Conservation (phyloP, 1,140 invertebrate genomes). For the Mycetomoellerius zeteki region DNA sequence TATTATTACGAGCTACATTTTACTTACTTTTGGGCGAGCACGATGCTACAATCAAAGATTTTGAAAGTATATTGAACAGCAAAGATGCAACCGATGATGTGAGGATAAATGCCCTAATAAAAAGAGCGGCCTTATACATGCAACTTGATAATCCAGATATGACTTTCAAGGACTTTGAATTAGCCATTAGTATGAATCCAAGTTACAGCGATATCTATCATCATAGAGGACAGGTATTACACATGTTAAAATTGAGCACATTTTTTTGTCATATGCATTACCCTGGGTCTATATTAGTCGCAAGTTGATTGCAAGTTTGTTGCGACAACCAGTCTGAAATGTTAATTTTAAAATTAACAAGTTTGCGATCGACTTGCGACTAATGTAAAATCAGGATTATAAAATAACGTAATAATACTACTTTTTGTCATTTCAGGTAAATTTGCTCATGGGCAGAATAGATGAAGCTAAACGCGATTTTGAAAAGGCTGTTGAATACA, state of each 20-base stretch:
- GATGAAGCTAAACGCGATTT: slow-evolving; percentile 94
- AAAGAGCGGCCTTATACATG: slow-evolving; percentile 94
- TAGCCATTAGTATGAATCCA: slow-evolving; percentile 92
- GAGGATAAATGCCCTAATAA: slow-evolving; percentile 96
- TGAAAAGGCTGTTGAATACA: slow-evolving; percentile 93
- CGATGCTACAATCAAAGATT: slow-evolving; percentile 91
- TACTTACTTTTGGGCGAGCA: slow-evolving; percentile 92
- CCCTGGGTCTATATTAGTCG: too few species aligned
- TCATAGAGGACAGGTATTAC: slow-evolving; percentile 90
- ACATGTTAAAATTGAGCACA: background rate
- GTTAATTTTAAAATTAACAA: too few species aligned
- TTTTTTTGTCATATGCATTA: background rate
- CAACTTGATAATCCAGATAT: slow-evolving; percentile 92
- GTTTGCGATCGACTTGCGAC: too few species aligned
- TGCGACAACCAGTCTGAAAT: too few species aligned
- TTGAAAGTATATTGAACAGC: slow-evolving; percentile 89
- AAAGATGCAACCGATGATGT: slow-evolving; percentile 88
- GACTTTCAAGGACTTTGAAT: slow-evolving; percentile 92
- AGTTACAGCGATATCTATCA: slow-evolving; percentile 95
- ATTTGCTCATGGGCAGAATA: slow-evolving; percentile 93
- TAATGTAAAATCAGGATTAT: too few species aligned
- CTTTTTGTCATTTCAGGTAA: slow-evolving; percentile 89
- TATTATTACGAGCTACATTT: slow-evolving; percentile 94
- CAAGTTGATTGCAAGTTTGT: too few species aligned
- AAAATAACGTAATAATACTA: background rate